These are phyloP conservation scores for Hyposoter didymator DNA, from an alignment of 2,888 invertebrate genomes.

Conservation along the genomic window DNA sequence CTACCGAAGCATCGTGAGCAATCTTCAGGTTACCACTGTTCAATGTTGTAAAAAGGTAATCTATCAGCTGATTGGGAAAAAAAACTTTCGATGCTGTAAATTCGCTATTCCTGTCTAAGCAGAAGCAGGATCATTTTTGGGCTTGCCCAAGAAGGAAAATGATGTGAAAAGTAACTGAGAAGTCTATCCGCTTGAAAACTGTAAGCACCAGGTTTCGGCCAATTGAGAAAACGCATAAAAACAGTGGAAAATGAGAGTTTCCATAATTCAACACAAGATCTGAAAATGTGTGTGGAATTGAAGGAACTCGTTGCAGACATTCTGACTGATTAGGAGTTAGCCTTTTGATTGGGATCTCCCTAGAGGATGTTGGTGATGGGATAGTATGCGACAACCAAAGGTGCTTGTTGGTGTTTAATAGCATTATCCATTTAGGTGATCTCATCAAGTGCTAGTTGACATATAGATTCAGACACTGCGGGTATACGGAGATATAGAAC, in stretches of 20 bases:
- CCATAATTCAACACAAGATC: background rate
- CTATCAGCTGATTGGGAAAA: background rate
- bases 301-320: background rate
- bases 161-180: background rate
- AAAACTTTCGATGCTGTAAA: background rate
- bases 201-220: background rate
- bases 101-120: background rate
- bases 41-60: background rate
- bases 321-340: background rate
- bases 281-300: background rate
- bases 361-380: background rate
- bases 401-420: constrained; percentile 59
- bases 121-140: background rate
- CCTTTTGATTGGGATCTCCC: constrained; percentile 13
- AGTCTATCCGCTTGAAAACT: background rate
- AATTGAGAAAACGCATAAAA: background rate
- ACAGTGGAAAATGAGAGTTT: background rate
- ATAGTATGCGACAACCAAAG: constrained; percentile 1
- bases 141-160: background rate
- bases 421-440: constrained; percentile 62
- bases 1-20: background rate
- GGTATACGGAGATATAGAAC: background rate
- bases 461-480: background rate
- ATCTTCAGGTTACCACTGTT: background rate
- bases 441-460: constrained; percentile 55